phyloP scores from a whole-genome alignment of 2,113 vertebrate species.

The Lathamus discolor region DNA sequence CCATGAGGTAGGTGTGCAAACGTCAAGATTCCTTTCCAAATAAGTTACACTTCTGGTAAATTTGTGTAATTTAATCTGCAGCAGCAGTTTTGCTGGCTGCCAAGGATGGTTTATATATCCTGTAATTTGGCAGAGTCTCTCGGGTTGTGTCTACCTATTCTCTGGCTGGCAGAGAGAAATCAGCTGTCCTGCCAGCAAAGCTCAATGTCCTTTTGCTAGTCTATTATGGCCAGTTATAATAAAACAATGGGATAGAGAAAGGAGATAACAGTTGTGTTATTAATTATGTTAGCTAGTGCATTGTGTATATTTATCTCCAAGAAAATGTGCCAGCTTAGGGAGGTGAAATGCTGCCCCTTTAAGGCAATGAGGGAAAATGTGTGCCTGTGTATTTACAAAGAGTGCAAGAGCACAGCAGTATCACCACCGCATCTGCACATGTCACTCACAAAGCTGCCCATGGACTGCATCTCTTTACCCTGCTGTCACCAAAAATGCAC shows the following conservation, averaged over 20 bases:
- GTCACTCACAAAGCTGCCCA: background rate
- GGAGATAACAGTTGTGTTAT: background rate
- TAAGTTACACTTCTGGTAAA: background rate
- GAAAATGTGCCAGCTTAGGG: background rate
- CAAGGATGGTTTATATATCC: background rate
- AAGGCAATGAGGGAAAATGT: constrained; percentile 29
- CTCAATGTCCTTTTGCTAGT: background rate
- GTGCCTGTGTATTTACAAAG: constrained; percentile 15
- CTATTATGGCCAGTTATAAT: background rate
- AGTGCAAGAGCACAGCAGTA: background rate
- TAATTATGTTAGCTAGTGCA: background rate
- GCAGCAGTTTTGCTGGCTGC: background rate
- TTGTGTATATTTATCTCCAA: background rate
- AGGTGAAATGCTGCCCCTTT: constrained; percentile 41
- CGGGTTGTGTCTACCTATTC: background rate
- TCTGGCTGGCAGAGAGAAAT: background rate
- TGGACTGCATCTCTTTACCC: background rate
- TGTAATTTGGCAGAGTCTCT: background rate
- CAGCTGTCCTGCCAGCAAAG: background rate
- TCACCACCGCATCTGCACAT: constrained; percentile 22
- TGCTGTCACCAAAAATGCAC: constrained; percentile 37
- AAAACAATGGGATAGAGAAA: background rate
- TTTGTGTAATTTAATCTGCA: background rate
- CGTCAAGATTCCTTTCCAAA: background rate
- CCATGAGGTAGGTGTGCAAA: background rate